These are phyloP conservation scores for Urophycis tenuis DNA, from an alignment of 2,797 vertebrate species.

Conservation along the genomic window DNA sequence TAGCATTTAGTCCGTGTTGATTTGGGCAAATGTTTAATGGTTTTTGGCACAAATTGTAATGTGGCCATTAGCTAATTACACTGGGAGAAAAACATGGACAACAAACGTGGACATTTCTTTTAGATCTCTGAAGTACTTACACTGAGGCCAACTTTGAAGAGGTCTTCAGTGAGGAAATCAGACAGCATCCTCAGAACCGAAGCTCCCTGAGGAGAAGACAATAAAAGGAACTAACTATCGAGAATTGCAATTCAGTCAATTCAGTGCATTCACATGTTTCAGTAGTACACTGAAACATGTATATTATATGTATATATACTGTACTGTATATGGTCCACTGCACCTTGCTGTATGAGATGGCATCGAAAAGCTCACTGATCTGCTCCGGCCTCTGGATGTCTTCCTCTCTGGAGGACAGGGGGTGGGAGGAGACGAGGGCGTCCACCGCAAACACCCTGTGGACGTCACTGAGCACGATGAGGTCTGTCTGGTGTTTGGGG, in stretches of 20 bases:
- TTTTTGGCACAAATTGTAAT: background rate
- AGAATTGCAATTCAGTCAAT: background rate
- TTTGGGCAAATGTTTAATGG: background rate
- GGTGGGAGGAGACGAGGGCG: conserved; percentile 41
- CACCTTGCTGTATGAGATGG: conserved; percentile 54
- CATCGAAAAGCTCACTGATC: conserved; percentile 41
- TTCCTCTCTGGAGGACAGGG: conserved; percentile 33
- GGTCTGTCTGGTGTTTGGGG: conserved; percentile 62
- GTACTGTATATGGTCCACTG: background rate
- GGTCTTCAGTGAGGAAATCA: conserved; percentile 73
- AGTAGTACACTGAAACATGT: background rate
- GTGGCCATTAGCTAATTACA: background rate
- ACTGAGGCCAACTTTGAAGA: conserved; percentile 77
- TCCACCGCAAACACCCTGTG: conserved; percentile 57
- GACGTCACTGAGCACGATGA: conserved; percentile 60
- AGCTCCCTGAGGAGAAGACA: conserved; percentile 71
- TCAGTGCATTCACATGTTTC: background rate
- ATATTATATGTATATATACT: background rate
- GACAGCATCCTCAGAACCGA: conserved; percentile 91
- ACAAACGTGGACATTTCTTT: background rate
- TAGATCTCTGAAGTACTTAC: conserved; percentile 61
- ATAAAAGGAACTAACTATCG: background rate
- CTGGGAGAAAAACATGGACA: background rate
- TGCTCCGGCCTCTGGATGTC: conserved; percentile 32
- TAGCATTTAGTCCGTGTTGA: background rate